Evolutionary conservation across 2,888 invertebrate genomes (phyloP), one percentile per base, ranked within the genome.

Genomic region (Perdita meconis): DNA sequence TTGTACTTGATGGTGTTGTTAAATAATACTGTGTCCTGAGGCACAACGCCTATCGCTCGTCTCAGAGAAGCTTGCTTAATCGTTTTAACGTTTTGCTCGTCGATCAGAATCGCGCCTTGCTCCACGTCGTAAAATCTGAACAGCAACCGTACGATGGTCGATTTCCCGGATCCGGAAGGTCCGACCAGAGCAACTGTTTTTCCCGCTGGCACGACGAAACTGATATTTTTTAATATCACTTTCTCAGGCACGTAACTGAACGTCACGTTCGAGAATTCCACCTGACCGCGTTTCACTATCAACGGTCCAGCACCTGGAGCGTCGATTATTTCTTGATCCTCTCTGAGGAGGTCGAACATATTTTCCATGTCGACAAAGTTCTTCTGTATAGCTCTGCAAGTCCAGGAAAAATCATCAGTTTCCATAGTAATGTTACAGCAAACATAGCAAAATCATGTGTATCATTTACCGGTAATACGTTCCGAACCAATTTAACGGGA

Each of bases 341-440:
- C 97, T 44, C 96, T 95, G 88, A 99, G 94, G 78, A 99, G 93
- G 86, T 99, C 98, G 91, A 99, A 98, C 99, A 99, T 99, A 92
- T 99, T 99, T 93, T 99, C 99, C 99, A 99, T 99, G 90, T 99
- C 99, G 19, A 99, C 96, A 90, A 99, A 99, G 90, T 98, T 97
- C 93, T 97, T 98, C 91, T 99, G 99, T 74, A 99, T 98, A 68
- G 97, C 97, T 90, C 99, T 97, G 91, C 66, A 77, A 82, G 79
- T 12, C 38, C 71, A 30, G 30, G 6, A 56, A 50, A 22, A 50
- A 36, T 51, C 65, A 56, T 40, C 44, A 63, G 61, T 38, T 53
- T 57, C n/a, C 3, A 44, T 4, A 34, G 22, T 51, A 13, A 19
- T 16, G 47, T 12, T 30, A 24, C 2, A 13, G 6, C 22, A 40